A percentile compares a stretch with the other conserved stretches of the same genome.
Evolutionary conservation across 1,140 invertebrate genomes (phyloP).

Genomic region (Zaprionus davidi): DNA sequence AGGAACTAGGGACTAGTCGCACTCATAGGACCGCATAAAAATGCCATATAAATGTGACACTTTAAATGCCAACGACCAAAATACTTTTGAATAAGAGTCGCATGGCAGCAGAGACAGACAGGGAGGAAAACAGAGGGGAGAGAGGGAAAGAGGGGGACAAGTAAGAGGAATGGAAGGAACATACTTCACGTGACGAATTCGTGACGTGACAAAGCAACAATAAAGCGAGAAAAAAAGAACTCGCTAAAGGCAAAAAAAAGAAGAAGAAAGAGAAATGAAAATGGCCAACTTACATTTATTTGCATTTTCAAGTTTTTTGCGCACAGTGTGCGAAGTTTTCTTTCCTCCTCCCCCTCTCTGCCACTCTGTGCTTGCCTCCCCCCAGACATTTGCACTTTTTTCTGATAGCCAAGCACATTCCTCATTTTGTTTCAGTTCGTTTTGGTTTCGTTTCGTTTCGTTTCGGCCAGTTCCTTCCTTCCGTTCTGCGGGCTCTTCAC

Average conservation of each 20-base stretch:
- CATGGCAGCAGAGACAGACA: constrained; percentile 21
- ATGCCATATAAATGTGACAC: constrained; percentile 81
- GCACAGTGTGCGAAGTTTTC: constrained; percentile 28
- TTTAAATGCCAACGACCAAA: constrained; percentile 82
- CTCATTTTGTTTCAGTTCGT: constrained; percentile 64
- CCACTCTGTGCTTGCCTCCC: constrained; percentile 1
- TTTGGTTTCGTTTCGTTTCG: constrained; percentile 27
- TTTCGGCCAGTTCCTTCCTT: constrained; percentile 63
- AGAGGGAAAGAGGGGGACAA: not conserved
- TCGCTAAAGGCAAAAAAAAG: not conserved
- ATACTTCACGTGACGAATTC: constrained; percentile 78
- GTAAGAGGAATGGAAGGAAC: not conserved
- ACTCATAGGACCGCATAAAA: constrained; percentile 68
- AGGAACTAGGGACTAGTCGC: constrained; percentile 3
- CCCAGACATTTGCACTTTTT: constrained; percentile 39
- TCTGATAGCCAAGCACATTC: constrained; percentile 53
- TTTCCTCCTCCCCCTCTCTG: not conserved
- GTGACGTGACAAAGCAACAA: constrained; percentile 57
- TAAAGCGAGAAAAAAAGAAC: constrained; percentile 11
- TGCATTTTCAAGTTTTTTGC: constrained; percentile 77
- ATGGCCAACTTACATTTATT: constrained; percentile 79
- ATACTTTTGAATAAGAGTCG: constrained; percentile 59
- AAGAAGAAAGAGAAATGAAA: constrained; percentile 54
- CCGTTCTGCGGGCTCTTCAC: constrained; percentile 69
- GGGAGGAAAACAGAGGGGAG: not conserved